Percentiles rank a stretch among this genome's conserved stretches.
Conservation (phyloP, 1,140 invertebrate species). For the Saxidomus purpurata region DNA sequence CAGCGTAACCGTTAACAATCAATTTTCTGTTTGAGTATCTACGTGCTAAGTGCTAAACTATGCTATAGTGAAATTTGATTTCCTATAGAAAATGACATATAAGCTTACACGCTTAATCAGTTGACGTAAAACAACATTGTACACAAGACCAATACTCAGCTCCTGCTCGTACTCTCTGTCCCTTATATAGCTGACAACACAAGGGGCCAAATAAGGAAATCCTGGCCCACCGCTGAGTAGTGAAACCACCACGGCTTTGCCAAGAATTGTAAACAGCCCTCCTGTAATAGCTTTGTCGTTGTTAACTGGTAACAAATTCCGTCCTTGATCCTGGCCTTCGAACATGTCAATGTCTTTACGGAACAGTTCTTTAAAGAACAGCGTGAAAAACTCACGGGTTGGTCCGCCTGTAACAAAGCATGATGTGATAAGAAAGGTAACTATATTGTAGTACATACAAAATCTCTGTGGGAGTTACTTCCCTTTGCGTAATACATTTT, state of each 20-base stretch:
- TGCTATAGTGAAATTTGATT: too few species aligned
- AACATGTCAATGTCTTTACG: constrained; percentile 52
- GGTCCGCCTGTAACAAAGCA: constrained; percentile 52
- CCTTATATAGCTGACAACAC: constrained; percentile 67
- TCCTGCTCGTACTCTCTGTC: constrained; percentile 64
- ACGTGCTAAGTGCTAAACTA: too few species aligned
- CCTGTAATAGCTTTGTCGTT: constrained; percentile 40
- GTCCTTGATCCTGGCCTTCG: constrained; percentile 50
- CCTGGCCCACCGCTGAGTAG: constrained; percentile 66
- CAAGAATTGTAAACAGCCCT: constrained; percentile 43
- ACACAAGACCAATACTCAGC: constrained; percentile 66
- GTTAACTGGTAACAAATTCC: constrained; percentile 49
- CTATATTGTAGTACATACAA: background rate
- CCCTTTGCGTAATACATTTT: too few species aligned
- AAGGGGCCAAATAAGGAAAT: constrained; percentile 72
- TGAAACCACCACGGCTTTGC: constrained; percentile 69
- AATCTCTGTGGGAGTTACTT: background rate
- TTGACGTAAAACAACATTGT: constrained; percentile 56
- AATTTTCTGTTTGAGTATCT: too few species aligned
- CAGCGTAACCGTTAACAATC: too few species aligned
- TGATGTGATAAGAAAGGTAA: background rate
- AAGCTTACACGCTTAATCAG: constrained; percentile 60
- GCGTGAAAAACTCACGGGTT: constrained; percentile 45
- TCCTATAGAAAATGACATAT: too few species aligned
- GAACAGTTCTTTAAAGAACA: constrained; percentile 55